These are phyloP conservation scores for Ennomos erosarius DNA, from an alignment of 2,888 invertebrate species.

Conservation along the genomic window DNA sequence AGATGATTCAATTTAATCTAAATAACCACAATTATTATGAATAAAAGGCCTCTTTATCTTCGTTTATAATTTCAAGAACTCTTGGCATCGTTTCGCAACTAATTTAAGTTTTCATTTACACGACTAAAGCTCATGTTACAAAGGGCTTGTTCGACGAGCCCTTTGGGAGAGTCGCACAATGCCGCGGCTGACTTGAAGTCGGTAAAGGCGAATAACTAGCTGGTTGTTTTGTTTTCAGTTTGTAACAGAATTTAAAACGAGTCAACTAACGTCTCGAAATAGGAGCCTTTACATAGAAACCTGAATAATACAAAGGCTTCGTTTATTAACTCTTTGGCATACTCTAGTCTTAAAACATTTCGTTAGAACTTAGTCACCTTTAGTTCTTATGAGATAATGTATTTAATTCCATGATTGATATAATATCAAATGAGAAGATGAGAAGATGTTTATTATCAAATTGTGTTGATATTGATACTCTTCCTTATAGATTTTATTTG, in stretches of 20 bases:
- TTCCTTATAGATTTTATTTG: no score
- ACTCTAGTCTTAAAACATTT: conserved; percentile 15
- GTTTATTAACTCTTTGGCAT: neutral
- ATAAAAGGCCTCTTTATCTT: neutral
- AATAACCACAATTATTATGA: no score
- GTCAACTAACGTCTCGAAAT: conserved; percentile 46
- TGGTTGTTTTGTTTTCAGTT: conserved; percentile 64
- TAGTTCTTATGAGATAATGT: no score
- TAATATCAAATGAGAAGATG: no score
- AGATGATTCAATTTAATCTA: no score
- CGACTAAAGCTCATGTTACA: conserved; percentile 62
- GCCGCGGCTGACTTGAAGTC: conserved; percentile 52
- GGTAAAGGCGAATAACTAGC: conserved; percentile 57
- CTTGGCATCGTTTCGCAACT: conserved; percentile 51
- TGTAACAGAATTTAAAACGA: conserved; percentile 52
- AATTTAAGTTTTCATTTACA: conserved; percentile 73
- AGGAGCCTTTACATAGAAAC: conserved; percentile 36
- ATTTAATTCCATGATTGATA: no score
- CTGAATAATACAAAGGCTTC: conserved; percentile 10
- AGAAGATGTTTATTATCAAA: no score
- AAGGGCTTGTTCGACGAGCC: conserved; percentile 66
- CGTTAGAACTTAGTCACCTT: neutral
- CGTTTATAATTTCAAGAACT: conserved; percentile 24
- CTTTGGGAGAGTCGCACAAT: conserved; percentile 51
- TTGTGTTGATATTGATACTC: no score